Conservation (phyloP, 2,113 vertebrate species). For the Mirza zaza region DNA sequence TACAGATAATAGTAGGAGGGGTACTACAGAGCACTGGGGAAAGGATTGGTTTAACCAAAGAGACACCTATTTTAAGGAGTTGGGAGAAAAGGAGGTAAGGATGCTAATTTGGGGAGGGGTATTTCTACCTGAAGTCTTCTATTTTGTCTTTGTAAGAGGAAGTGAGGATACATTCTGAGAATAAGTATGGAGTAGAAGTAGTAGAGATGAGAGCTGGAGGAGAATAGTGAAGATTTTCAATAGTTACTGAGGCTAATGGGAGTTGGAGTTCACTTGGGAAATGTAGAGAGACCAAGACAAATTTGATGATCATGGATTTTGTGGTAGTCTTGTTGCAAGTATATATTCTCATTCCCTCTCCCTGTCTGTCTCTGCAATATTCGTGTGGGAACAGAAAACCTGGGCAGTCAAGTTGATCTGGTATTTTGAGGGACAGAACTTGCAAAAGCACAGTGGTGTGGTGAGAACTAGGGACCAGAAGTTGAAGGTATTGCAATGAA, state of each 20-base stretch:
- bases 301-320: constrained; percentile 18
- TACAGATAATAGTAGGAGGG: neutral
- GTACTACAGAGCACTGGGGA: neutral
- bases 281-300: neutral
- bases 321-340: neutral
- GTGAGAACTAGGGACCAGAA: neutral
- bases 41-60: neutral
- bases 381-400: neutral
- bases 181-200: neutral
- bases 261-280: neutral
- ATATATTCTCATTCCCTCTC: neutral
- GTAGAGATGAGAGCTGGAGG: neutral
- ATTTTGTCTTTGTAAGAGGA: constrained; percentile 32
- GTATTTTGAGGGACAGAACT: neutral
- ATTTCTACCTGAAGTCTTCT: constrained; percentile 3
- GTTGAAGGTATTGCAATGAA: neutral
- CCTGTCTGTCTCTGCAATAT: neutral
- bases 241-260: neutral
- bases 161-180: neutral
- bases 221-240: neutral
- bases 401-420: neutral
- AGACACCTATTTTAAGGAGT: neutral
- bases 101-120: neutral
- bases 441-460: neutral
- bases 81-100: neutral